Base-by-base conservation (phyloP, 2,113 vertebrate genomes). In the Sminthopsis crassicaudata region DNA sequence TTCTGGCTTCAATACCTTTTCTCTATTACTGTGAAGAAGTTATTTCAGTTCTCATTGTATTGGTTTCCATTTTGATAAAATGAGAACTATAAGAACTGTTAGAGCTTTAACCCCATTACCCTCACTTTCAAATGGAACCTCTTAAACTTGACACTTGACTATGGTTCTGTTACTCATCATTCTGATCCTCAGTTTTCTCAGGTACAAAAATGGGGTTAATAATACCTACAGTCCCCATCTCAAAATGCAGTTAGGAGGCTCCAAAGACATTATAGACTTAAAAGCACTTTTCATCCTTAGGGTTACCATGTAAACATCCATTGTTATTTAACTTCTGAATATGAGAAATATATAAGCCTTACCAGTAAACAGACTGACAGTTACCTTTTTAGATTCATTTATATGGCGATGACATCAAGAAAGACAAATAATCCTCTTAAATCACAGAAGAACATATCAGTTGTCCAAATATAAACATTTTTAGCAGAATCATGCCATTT, bases 381-480 rank as follows among this genome's bases (percentile, higher is more conserved):
- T 93, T 95, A 97, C 89, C 46, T 97, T 98, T 98, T 94, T 67
- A 97, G 98, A 98, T 98, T 97, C 97, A 98, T 98, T 98, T 98
- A 96, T 98, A 97, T 97, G 97, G 96, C 93, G 95, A 96, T 95
- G 24, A 96, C 96, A 97, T 97, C 94, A 90, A 96, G 96, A 96
- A 91, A 46, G 57, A 48, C 0, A 11, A 48, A 90, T 90, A 90
- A 90, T 95, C 94, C 96, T 96, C 97, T 94, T 97, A 98, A 97
- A 97, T 95, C 96, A 97, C 1, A 3, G 96, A 67, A 97, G 95
- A 96, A 96, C 96, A 76, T 97, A 98, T 98, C 97, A 94, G 93
- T 98, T 97, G 95, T 96, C 98, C 98, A 96, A 98, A 98, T 97
- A 98, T 98, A 97, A 98, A 97, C 93, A 96, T 94, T 96, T 98